A percentile compares a stretch with the other conserved stretches of the same genome.
phyloP scores from a whole-genome alignment of 2,113 vertebrate species.

The Chloropsis hardwickii region DNA sequence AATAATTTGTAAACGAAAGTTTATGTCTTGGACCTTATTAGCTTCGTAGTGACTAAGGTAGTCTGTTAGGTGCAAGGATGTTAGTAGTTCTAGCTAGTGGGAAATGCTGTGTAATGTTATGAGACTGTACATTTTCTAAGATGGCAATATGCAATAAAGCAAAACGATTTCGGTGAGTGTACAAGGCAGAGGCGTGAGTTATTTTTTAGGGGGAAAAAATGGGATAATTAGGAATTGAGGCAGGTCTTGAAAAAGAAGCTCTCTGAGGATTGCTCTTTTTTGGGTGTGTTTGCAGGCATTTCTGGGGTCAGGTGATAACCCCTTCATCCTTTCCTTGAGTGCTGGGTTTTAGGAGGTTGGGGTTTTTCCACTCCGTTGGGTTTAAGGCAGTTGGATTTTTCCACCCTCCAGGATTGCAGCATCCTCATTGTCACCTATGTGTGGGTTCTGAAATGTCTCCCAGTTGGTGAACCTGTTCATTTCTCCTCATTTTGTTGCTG shows the following conservation, averaged over 20 bases:
- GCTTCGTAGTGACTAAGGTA: slow-evolving; percentile 73
- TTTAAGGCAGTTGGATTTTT: neutral
- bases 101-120: slow-evolving; percentile 74
- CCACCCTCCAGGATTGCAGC: neutral
- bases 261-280: neutral
- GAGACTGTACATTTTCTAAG: slow-evolving; percentile 80
- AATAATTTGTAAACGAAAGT: slow-evolving; percentile 79
- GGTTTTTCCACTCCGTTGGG: neutral
- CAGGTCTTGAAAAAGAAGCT: neutral
- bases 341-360: neutral
- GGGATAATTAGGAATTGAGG: neutral
- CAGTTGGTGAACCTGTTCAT: accelerated
- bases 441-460: neutral
- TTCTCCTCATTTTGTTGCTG: accelerated
- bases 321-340: neutral
- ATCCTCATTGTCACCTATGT: neutral
- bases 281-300: accelerated
- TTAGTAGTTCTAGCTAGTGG: slow-evolving; percentile 69
- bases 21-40: slow-evolving; percentile 74
- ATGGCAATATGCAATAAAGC: slow-evolving; percentile 83
- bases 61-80: slow-evolving; percentile 75
- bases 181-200: slow-evolving; percentile 15
- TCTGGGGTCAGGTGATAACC: neutral
- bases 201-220: neutral
- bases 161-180: slow-evolving; percentile 63